A percentile compares a stretch with the other conserved stretches of the same genome.
phyloP scores from a whole-genome alignment of 2,888 invertebrate genomes.

The Agrotis ipsilon region DNA sequence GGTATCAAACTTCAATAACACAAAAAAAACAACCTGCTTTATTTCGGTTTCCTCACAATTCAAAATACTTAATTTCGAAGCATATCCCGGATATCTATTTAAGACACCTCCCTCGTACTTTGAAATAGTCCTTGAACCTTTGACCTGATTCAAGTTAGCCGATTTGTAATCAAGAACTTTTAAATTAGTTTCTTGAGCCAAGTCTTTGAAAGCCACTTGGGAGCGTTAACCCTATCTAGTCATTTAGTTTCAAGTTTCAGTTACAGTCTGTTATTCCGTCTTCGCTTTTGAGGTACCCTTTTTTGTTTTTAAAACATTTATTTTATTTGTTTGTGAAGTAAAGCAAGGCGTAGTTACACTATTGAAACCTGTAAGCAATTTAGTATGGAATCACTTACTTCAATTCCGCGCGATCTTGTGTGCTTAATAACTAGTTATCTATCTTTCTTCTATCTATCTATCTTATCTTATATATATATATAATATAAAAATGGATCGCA shows the following conservation, averaged over 20 bases:
- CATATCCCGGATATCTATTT: constrained; percentile 14
- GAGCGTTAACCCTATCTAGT: constrained; percentile 51
- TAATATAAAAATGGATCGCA: too few species aligned
- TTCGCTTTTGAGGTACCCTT: constrained; percentile 5
- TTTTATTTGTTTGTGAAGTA: not conserved
- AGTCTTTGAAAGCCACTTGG: constrained; percentile 43
- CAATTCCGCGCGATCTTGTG: too few species aligned
- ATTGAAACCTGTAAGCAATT: too few species aligned
- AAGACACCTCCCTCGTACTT: constrained; percentile 7
- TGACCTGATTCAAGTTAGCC: constrained; percentile 50
- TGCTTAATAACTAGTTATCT: too few species aligned
- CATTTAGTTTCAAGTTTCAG: constrained; percentile 35
- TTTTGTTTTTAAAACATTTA: too few species aligned
- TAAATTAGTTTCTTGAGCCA: constrained; percentile 55
- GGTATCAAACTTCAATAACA: too few species aligned
- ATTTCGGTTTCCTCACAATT: not conserved
- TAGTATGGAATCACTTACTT: too few species aligned
- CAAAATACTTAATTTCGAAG: not conserved
- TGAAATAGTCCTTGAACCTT: constrained; percentile 51
- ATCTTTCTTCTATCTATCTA: too few species aligned
- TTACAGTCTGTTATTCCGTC: constrained; percentile 15
- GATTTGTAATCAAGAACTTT: constrained; percentile 61
- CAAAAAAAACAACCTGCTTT: too few species aligned
- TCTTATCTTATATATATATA: too few species aligned
- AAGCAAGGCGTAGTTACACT: too few species aligned